Conservation (phyloP, 1,140 invertebrate species). For the Monomorium pharaonis region DNA sequence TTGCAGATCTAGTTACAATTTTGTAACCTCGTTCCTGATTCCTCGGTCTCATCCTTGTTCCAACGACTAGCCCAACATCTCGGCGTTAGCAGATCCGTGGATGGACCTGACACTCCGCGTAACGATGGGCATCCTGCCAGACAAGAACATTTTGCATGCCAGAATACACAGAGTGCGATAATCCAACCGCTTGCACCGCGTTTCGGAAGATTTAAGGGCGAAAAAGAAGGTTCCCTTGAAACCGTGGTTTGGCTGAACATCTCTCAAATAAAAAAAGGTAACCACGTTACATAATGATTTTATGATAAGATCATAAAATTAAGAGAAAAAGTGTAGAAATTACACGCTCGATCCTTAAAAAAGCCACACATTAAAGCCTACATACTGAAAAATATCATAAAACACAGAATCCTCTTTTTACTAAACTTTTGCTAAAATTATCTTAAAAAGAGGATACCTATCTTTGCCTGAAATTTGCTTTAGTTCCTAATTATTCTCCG, state of each 20-base stretch:
- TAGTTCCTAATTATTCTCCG: not conserved
- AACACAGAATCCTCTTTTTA: not conserved
- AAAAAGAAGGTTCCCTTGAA: slow-evolving; percentile 32
- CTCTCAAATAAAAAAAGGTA: not conserved
- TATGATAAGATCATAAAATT: not conserved
- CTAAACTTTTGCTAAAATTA: slow-evolving; percentile 6
- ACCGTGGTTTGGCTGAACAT: slow-evolving; percentile 14
- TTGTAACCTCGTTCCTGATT: slow-evolving; percentile 59
- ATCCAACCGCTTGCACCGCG: slow-evolving; percentile 21
- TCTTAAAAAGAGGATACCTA: not conserved
- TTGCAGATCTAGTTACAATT: not conserved
- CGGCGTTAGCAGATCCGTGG: not conserved
- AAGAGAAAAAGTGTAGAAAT: not conserved
- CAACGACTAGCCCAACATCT: slow-evolving; percentile 4
- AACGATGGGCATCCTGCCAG: slow-evolving; percentile 57
- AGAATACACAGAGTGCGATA: slow-evolving; percentile 29
- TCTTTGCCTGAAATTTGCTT: not conserved
- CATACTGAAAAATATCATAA: not conserved
- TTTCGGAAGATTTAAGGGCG: slow-evolving; percentile 24
- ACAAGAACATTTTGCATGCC: slow-evolving; percentile 44
- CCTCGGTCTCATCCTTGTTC: slow-evolving; percentile 33
- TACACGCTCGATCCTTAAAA: not conserved
- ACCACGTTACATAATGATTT: slow-evolving; percentile 1
- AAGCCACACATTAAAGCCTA: not conserved
- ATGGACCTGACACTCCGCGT: slow-evolving; percentile 20